Evolutionary conservation across 2,888 invertebrate genomes (phyloP), one percentile per base, ranked within the genome.

Genomic region (Epicampocera succincta): DNA sequence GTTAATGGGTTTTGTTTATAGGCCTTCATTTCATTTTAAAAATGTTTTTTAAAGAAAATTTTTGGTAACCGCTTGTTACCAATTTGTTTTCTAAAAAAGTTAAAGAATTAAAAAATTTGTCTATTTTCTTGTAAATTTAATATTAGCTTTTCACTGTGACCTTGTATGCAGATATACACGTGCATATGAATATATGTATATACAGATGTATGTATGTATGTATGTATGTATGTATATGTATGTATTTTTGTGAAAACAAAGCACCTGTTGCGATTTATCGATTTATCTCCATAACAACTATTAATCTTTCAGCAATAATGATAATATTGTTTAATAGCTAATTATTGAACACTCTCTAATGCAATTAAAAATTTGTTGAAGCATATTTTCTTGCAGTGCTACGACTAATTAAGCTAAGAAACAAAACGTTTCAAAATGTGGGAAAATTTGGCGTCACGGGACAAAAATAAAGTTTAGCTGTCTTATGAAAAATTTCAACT

Each of bases 271-370:
- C 29, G 15, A 17, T 33, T 33, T 19, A 38, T 19, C 48, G 17
- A 33, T 66, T 21, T 58, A 33, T 46, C 33, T 63, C 17, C 52
- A 15, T 68, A 13, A 54, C 11, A 29, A 12, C 21, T 48, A 63
- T 42, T 75, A 69, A 54, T 63, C 50, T 71, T 50, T 48, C 13
- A n/a, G 17, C 25, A n/a, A 29, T 19, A 65, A 42, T 29, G 42
- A 77, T 71, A 58, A 56, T 61, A 46, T 66, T 65, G 65, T 71
- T 61, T 79, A 78, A 72, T 79, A 73, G 68, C n/a, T 61, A 73
- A 68, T 79, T 68, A 79, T 71, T 52, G 19, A 58, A 65, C 52
- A 54, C 17, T 42, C 13, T 12, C 60, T 33, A 52, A 38, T 29
- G 48, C 17, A 68, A 69, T 63, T 69, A 69, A 63, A 15, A 8